A percentile compares a stretch with the other conserved stretches of the same genome.
These are phyloP conservation scores for Marmota monax DNA, from an alignment of 2,113 vertebrate species.

Conservation along the genomic window DNA sequence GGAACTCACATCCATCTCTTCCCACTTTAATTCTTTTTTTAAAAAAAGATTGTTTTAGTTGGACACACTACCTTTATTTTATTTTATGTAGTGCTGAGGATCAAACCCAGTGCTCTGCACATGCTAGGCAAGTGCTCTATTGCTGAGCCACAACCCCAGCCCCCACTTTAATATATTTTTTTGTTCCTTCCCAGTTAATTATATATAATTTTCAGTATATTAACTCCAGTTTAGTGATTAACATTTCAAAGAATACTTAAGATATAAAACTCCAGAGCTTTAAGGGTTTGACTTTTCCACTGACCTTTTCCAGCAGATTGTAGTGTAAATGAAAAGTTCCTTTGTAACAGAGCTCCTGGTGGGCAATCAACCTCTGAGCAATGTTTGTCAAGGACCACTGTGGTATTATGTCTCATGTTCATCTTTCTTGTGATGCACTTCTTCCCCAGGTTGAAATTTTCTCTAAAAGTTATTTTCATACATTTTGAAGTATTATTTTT, in stretches of 20 bases:
- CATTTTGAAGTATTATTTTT: not conserved
- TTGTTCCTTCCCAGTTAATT: not conserved
- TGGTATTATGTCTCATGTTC: not conserved
- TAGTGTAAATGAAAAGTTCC: not conserved
- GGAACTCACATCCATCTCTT: not conserved
- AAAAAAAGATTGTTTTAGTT: too few relatives aligned
- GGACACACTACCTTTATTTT: too few relatives aligned
- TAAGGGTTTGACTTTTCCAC: conserved; percentile 45
- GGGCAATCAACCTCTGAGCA: not conserved
- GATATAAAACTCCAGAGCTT: not conserved
- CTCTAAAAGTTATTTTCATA: not conserved
- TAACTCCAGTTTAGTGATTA: not conserved
- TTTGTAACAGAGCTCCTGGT: conserved; percentile 28
- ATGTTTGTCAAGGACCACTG: conserved; percentile 8
- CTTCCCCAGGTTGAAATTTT: not conserved
- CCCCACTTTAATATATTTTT: too few relatives aligned
- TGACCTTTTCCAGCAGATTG: conserved; percentile 57
- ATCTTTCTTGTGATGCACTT: not conserved
- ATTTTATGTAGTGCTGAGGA: too few relatives aligned
- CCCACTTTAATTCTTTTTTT: too few relatives aligned
- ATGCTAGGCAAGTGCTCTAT: too few relatives aligned
- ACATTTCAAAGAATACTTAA: conserved; percentile 58
- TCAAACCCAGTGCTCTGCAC: too few relatives aligned
- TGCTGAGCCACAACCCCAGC: too few relatives aligned
- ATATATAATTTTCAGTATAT: not conserved